Conservation (phyloP, 2,113 vertebrate species). For the Rafetus swinhoei region DNA sequence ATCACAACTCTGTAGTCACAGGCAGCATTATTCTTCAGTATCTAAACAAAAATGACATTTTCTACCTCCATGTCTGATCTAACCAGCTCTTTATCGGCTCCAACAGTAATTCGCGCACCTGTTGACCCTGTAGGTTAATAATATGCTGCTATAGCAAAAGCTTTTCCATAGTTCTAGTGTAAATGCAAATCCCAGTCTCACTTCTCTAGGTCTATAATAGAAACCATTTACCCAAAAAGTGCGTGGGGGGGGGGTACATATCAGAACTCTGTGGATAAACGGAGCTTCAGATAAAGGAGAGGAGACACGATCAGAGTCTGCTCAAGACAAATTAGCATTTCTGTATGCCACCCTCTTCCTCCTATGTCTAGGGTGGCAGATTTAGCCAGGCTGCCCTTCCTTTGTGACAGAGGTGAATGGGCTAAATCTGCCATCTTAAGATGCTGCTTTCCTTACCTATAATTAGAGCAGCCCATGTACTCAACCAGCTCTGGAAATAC, state of each 20-base stretch:
- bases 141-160: background rate
- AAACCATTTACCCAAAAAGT: too few relatives aligned
- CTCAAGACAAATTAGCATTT: too few relatives aligned
- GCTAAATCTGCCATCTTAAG: too few relatives aligned
- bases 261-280: background rate
- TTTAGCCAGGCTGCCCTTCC: too few relatives aligned
- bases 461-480: too few relatives aligned
- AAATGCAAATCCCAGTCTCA: too few relatives aligned
- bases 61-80: background rate
- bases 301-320: background rate
- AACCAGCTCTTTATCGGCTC: background rate
- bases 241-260: too few relatives aligned
- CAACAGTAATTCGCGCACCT: background rate
- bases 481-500: background rate
- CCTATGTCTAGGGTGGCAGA: too few relatives aligned
- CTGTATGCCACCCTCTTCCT: too few relatives aligned
- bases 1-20: background rate
- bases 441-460: too few relatives aligned
- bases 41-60: background rate
- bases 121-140: background rate
- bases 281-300: background rate
- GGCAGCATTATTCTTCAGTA: background rate
- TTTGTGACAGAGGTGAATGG: too few relatives aligned
- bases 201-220: background rate
- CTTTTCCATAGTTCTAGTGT: background rate